Base-by-base conservation (phyloP, 2,888 invertebrate species). In the Nyleta sp. region DNA sequence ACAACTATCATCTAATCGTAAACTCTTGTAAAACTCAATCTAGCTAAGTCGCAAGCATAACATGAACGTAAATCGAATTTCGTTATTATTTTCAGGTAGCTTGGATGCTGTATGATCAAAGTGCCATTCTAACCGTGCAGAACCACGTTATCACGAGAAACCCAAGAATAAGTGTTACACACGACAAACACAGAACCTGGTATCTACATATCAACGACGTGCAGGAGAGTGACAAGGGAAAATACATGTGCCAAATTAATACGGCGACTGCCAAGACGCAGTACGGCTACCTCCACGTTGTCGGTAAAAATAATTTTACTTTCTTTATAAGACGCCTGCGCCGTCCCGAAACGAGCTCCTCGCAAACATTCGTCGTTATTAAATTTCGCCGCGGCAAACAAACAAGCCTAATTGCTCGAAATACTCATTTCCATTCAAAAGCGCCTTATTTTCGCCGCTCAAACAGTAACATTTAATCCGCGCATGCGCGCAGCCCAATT, bases 31-130 rank as follows among this genome's bases (percentile, higher is more conserved):
- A 38, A 50, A 65, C 20, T 40, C 52, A 11, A 28, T 2, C 5
- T 15, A 22, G 55, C 18, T 52, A 44, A 48, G 1, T 57, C 20
- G 22, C 17, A 52, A 59, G 50, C 40, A 31, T 50, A 35, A 35
- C 0, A 52, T 17, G 24, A 28, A 48, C 24, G 28, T 28, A 35
- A 33, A 35, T 53, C 24, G 18, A 40, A 57, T 57, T 33, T 57
- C 17, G 17, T 53, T 59, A 22, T 57, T 70, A 35, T 80, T 91
- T 92, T 31, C 92, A 98, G 98, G 97, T 98, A 81, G 98, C 97
- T 85, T 98, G 97, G 98, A 97, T 98, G 95, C 96, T 97, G 91
- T 97, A 96, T 91, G 97, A 97, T 91, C 97, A 97, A 91, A 97
- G 97, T 60, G 97, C 97, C 53, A 97, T 98, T 87, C 91, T 98